Percentiles rank a stretch among this genome's conserved stretches.
phyloP scores from a whole-genome alignment of 2,888 invertebrate genomes.

The Himalopsyche tibetana region DNA sequence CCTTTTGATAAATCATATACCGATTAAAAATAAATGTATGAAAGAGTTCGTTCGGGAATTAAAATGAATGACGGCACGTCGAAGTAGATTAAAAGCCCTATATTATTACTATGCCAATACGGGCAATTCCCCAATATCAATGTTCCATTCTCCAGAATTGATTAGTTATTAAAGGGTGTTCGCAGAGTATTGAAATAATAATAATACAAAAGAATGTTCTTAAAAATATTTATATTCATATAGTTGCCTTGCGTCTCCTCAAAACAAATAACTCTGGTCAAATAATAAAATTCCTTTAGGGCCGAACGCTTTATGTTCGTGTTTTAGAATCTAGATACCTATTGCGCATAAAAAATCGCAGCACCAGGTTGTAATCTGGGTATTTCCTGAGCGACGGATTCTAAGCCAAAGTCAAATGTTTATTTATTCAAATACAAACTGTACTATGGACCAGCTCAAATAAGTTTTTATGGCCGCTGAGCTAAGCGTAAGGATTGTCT shows the following conservation, averaged over 20 bases:
- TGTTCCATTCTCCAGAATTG: too few relatives aligned
- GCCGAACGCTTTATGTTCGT: constrained; percentile 27
- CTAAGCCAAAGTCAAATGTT: constrained; percentile 24
- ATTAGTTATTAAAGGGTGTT: too few relatives aligned
- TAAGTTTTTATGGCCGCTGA: constrained; percentile 59
- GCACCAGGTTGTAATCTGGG: constrained; percentile 39
- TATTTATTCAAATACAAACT: constrained; percentile 55
- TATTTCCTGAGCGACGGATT: constrained; percentile 20
- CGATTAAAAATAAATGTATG: too few relatives aligned
- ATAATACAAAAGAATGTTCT: too few relatives aligned
- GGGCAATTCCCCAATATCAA: too few relatives aligned
- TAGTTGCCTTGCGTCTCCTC: not conserved
- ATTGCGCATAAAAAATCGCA: constrained; percentile 35
- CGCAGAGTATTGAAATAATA: too few relatives aligned
- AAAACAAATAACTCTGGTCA: not conserved
- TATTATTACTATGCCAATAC: too few relatives aligned
- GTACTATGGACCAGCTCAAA: constrained; percentile 36
- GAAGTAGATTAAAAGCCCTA: too few relatives aligned
- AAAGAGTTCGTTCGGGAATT: too few relatives aligned
- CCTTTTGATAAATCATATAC: too few relatives aligned
- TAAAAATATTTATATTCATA: not conserved
- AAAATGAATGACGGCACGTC: too few relatives aligned
- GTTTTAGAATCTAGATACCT: not conserved
- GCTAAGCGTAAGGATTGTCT: constrained; percentile 60
- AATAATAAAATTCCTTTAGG: constrained; percentile 31